A percentile compares a stretch with the other conserved stretches of the same genome.
Evolutionary conservation across 2,113 vertebrate species (phyloP).

Genomic region (Otocyon megalotis): DNA sequence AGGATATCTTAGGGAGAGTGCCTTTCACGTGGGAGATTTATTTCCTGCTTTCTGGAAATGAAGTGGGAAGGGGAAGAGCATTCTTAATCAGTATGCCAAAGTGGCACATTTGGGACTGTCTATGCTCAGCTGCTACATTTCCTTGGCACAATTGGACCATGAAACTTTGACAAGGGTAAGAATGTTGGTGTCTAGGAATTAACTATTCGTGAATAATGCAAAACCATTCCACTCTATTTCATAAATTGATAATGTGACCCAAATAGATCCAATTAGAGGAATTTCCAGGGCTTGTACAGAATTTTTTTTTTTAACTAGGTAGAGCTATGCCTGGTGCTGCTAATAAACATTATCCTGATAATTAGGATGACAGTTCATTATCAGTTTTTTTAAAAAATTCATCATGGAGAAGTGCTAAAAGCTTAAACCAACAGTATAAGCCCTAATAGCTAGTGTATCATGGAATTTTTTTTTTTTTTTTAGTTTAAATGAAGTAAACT

Average conservation of each 20-base stretch:
- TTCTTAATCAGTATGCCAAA: not conserved
- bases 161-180: not conserved
- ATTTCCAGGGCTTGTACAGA: not conserved
- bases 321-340: not conserved
- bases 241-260: not conserved
- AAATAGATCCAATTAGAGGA: not conserved
- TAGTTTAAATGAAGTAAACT: not conserved
- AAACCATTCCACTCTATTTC: not conserved
- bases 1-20: not conserved
- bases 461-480: constrained; percentile 31
- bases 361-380: not conserved
- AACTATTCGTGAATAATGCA: not conserved
- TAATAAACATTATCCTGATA: not conserved
- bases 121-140: not conserved
- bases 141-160: not conserved
- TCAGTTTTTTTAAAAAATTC: not conserved
- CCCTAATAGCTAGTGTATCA: not conserved
- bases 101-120: not conserved
- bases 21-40: not conserved
- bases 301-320: not conserved
- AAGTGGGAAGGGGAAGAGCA: not conserved
- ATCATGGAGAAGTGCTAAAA: not conserved
- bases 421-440: not conserved
- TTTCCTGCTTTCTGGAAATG: not conserved
- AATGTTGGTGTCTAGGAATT: not conserved